A percentile compares a stretch with the other conserved stretches of the same genome.
Conservation (phyloP, 2,888 invertebrate genomes). For the Leptopilina syphax region DNA sequence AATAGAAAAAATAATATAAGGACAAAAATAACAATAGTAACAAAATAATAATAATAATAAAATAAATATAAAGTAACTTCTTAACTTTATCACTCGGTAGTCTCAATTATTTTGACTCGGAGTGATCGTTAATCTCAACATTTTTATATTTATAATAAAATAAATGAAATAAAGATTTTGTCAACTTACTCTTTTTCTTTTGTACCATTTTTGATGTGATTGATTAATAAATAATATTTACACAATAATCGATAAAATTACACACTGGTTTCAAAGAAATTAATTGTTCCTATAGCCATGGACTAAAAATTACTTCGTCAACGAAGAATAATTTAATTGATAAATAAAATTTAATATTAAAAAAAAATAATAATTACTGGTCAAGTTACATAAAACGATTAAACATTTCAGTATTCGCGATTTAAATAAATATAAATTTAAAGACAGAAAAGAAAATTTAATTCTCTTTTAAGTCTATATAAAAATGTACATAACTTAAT, state of each 20-base stretch:
- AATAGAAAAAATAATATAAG: too few species aligned
- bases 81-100: too few species aligned
- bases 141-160: too few species aligned
- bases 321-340: background rate
- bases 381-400: background rate
- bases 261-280: background rate
- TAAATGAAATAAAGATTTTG: too few species aligned
- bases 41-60: too few species aligned
- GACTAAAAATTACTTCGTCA: slow-evolving; percentile 5
- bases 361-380: background rate
- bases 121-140: too few species aligned
- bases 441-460: slow-evolving; percentile 10
- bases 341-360: background rate
- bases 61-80: too few species aligned
- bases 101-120: too few species aligned
- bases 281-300: background rate
- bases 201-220: background rate
- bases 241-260: background rate
- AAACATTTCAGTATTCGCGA: background rate
- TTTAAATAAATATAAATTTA: slow-evolving; percentile 9
- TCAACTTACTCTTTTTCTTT: slow-evolving; percentile 32
- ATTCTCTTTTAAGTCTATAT: background rate
- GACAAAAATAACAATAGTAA: too few species aligned
- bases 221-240: background rate
- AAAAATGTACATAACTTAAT: slow-evolving; percentile 28